Evolutionary conservation across 1,140 invertebrate genomes (phyloP).

Genomic region (Listronotus oregonensis): DNA sequence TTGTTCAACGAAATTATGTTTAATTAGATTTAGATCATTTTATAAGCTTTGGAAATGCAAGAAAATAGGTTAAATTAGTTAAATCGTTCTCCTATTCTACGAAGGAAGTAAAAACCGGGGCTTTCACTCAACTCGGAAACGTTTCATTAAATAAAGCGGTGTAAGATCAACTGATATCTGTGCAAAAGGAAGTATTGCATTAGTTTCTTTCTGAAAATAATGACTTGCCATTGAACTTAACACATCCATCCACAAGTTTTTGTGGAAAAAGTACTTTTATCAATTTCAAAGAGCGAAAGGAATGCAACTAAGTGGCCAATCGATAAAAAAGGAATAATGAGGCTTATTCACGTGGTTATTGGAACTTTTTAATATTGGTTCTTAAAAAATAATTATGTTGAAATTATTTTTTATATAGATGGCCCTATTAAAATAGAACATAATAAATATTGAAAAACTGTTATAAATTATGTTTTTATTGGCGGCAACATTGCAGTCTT

Average conservation of each 20-base stretch:
- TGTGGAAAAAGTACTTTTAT: background rate
- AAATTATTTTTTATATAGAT: too few relatives aligned
- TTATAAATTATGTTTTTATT: too few relatives aligned
- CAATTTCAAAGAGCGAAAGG: slow-evolving; percentile 8
- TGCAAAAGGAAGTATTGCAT: slow-evolving; percentile 22
- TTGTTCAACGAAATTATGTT: too few relatives aligned
- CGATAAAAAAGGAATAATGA: background rate
- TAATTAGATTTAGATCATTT: too few relatives aligned
- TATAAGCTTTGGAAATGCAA: background rate
- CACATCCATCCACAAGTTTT: slow-evolving; percentile 19
- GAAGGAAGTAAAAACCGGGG: slow-evolving; percentile 26
- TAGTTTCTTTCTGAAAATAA: slow-evolving; percentile 24
- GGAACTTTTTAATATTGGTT: too few relatives aligned
- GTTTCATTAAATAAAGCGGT: slow-evolving; percentile 32
- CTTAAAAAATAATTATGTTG: too few relatives aligned
- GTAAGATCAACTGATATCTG: slow-evolving; percentile 34
- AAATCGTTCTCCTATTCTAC: slow-evolving; percentile 16
- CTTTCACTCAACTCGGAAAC: slow-evolving; percentile 30
- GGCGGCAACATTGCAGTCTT: too few relatives aligned
- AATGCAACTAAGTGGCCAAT: background rate
- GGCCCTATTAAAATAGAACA: too few relatives aligned
- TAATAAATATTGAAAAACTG: too few relatives aligned
- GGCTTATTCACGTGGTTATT: too few relatives aligned
- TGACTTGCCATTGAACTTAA: slow-evolving; percentile 28
- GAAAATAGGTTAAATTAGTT: slow-evolving; percentile 26